A percentile compares a stretch with the other conserved stretches of the same genome.
phyloP scores from a whole-genome alignment of 2,113 vertebrate genomes.

The Calypte anna region DNA sequence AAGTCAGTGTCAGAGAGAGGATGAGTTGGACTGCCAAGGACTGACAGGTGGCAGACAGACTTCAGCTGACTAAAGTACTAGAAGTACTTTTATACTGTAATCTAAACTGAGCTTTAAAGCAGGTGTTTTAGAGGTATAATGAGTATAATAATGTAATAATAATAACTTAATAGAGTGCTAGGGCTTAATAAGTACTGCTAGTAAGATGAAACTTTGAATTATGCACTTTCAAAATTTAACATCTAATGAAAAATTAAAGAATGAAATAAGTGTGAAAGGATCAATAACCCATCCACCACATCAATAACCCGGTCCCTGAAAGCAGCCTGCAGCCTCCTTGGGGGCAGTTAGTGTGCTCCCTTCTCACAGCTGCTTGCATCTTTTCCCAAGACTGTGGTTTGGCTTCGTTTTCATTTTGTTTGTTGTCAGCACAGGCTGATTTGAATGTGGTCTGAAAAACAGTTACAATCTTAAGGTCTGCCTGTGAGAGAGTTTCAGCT shows the following conservation, averaged over 20 bases:
- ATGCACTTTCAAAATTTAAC: not conserved
- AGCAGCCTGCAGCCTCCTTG: not conserved
- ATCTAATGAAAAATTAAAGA: slow-evolving; percentile 23
- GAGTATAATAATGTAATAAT: too few relatives aligned
- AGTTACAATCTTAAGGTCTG: not conserved
- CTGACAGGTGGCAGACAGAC: not conserved
- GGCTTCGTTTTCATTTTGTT: not conserved
- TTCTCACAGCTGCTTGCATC: not conserved
- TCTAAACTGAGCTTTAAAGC: not conserved
- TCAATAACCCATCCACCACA: not conserved
- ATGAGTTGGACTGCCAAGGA: not conserved
- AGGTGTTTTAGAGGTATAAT: not conserved
- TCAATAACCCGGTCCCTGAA: not conserved
- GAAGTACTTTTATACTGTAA: not conserved
- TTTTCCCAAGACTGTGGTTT: not conserved
- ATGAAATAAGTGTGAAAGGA: not conserved
- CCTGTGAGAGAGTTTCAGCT: not conserved
- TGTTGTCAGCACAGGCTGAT: not conserved
- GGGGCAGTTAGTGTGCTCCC: not conserved
- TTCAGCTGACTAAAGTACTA: not conserved
- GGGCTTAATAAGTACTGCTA: not conserved
- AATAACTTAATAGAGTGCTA: not conserved
- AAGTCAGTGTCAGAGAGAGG: not conserved
- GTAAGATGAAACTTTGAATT: not conserved
- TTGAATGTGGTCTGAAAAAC: not conserved